Percentiles rank a stretch among this genome's conserved stretches.
Evolutionary conservation across 2,113 vertebrate genomes (phyloP).

Genomic region (Pterocles gutturalis): DNA sequence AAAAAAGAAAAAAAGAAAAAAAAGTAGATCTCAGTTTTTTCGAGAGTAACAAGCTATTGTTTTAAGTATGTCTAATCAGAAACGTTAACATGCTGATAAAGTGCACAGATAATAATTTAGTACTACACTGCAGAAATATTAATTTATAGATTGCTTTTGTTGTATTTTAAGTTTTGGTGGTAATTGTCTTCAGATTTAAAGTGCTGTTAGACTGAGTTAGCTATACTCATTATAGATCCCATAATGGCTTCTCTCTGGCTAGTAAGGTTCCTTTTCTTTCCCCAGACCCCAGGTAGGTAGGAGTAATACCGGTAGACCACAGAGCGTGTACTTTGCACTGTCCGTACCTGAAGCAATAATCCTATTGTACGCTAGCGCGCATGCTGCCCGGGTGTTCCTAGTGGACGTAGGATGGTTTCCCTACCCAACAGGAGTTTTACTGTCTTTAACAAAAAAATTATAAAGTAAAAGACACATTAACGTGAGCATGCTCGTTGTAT

Average conservation of each 20-base stretch:
- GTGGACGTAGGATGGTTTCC: slow-evolving; percentile 67
- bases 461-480: slow-evolving; percentile 1
- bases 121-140: slow-evolving; percentile 69
- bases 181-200: slow-evolving; percentile 76
- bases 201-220: slow-evolving; percentile 74
- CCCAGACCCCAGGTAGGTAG: slow-evolving; percentile 63
- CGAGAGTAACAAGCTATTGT: slow-evolving; percentile 58
- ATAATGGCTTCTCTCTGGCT: slow-evolving; percentile 62
- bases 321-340: slow-evolving; percentile 72
- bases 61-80: slow-evolving; percentile 67
- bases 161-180: slow-evolving; percentile 76
- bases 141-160: slow-evolving; percentile 74
- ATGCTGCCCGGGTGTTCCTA: slow-evolving; percentile 76
- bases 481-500: slow-evolving; percentile 61
- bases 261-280: slow-evolving; percentile 74
- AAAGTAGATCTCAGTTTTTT: slow-evolving; percentile 48
- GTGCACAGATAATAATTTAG: slow-evolving; percentile 72
- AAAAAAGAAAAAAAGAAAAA: neutral
- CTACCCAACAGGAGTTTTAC: slow-evolving; percentile 51
- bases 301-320: slow-evolving; percentile 57
- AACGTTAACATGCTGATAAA: slow-evolving; percentile 63
- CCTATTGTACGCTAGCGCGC: slow-evolving; percentile 74
- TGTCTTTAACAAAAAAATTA: slow-evolving; percentile 15
- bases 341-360: slow-evolving; percentile 82
- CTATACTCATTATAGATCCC: slow-evolving; percentile 64